Evolutionary conservation across 2,797 vertebrate genomes (phyloP), one percentile per base, ranked within the genome.

Genomic region (Remorina albescens): DNA sequence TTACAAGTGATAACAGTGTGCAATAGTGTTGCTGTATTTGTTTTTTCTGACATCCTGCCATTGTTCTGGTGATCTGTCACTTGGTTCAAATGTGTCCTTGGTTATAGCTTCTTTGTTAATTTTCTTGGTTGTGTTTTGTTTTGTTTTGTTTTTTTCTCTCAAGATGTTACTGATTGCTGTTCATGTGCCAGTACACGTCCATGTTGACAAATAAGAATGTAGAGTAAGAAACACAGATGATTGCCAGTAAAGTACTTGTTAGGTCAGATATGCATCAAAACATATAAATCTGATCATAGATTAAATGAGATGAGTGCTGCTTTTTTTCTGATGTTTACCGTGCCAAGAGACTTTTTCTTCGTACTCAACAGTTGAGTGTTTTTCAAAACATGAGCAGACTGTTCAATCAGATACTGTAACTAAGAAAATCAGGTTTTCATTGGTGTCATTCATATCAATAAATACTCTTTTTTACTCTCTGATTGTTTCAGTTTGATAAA

Each of bases 401-500:
- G 25, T 60, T 65, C 32, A 67, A 44, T 46, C 42, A 61, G 46
- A 68, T 69, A n/a, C n/a, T n/a, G n/a, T n/a, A 26, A 61, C 32
- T 36, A 44, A 59, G 68, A 34, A 23, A 73, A 75, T 68, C 73
- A 75, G 67, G 61, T 84, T 83, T 84, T 79, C 57, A 66, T 51
- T 46, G 49, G 28, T 54, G 18, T 75, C 49, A 79, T 55, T 79
- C 50, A 59, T 72, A 59, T 65, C 44, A 85, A 87, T 86, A 86
- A 89, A 87, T 46, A 7, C 12, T 88, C 86, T 85, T 84, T 80
- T 90, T 89, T 88, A 78, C 59, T 78, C 58, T n/a, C n/a, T n/a
- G n/a, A n/a, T n/a, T n/a, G n/a, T n/a, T n/a, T n/a, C n/a, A n/a
- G 8, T 55, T 41, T 66, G 30, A 50, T 57, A 8, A 57, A 11